phyloP scores from a whole-genome alignment of 92 coral and sea anemone species.

The Phymanthus crucifer region DNA sequence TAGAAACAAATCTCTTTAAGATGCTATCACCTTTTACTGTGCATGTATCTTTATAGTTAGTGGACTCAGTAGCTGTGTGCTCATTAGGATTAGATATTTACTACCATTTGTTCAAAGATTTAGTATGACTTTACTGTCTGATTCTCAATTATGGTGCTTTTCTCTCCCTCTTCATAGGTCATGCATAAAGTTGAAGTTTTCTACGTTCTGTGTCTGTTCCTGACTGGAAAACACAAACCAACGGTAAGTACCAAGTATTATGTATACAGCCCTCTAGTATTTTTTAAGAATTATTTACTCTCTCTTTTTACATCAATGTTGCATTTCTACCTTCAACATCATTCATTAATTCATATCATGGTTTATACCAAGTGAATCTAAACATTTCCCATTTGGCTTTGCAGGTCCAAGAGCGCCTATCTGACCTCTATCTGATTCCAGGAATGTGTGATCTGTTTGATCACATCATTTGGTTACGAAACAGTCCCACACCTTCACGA shows the following conservation, averaged over 20 bases:
- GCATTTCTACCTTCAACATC: too few relatives aligned
- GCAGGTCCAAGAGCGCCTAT: slow-evolving; percentile 82
- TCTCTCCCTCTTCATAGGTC: slow-evolving; percentile 35
- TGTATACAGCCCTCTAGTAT: slow-evolving; percentile 5
- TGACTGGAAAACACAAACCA: slow-evolving; percentile 93
- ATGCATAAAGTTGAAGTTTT: slow-evolving; percentile 94
- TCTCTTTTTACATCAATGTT: too few relatives aligned
- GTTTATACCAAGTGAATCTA: not conserved
- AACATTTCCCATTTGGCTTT: not conserved
- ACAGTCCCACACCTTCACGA: slow-evolving; percentile 32
- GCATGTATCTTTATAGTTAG: not conserved
- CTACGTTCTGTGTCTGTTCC: slow-evolving; percentile 88
- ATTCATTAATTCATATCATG: not conserved
- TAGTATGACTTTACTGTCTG: too few relatives aligned
- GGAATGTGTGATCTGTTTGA: slow-evolving; percentile 89
- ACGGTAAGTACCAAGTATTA: slow-evolving; percentile 48
- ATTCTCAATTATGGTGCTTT: too few relatives aligned
- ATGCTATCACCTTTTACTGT: not conserved
- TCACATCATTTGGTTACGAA: slow-evolving; percentile 71
- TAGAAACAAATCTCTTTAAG: too few relatives aligned
- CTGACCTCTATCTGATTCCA: slow-evolving; percentile 78
- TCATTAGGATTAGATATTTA: too few relatives aligned
- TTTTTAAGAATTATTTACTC: not conserved
- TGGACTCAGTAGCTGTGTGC: too few relatives aligned
- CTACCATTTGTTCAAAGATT: too few relatives aligned